These are phyloP conservation scores for Xyrichtys novacula DNA, from an alignment of 2,797 vertebrate genomes.

Conservation along the genomic window DNA sequence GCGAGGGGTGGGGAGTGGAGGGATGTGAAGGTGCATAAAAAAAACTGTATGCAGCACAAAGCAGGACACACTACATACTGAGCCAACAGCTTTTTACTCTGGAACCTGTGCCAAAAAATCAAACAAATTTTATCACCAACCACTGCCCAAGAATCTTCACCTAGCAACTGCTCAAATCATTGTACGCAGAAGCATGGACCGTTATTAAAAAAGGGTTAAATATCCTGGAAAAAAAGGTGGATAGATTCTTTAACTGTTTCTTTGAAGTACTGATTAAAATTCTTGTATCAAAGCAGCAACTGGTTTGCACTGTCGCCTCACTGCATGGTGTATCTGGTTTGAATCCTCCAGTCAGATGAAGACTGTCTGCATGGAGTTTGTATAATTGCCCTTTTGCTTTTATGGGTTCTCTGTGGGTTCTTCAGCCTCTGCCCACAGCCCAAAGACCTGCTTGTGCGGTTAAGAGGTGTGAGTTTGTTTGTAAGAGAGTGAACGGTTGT, in stretches of 20 bases:
- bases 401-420: not conserved
- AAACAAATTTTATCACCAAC: slow-evolving; percentile 14
- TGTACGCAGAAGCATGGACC: not conserved
- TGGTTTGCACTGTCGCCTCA: not conserved
- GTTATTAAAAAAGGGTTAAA: slow-evolving; percentile 1
- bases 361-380: too few species aligned
- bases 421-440: not conserved
- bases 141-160: slow-evolving; percentile 19
- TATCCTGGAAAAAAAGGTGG: not conserved
- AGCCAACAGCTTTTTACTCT: slow-evolving; percentile 21
- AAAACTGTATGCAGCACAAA: slow-evolving; percentile 52
- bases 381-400: too few species aligned
- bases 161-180: slow-evolving; percentile 23
- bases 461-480: not conserved
- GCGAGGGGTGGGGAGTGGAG: slow-evolving; percentile 27
- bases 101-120: slow-evolving; percentile 38
- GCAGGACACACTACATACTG: slow-evolving; percentile 19
- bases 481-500: not conserved
- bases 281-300: not conserved
- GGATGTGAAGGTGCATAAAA: slow-evolving; percentile 38
- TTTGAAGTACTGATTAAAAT: not conserved
- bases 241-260: slow-evolving; percentile 10
- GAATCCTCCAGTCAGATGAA: too few species aligned
- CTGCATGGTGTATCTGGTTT: not conserved
- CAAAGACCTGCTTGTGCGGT: not conserved